Conservation (phyloP, 2,888 invertebrate genomes). For the Brenthis ino region DNA sequence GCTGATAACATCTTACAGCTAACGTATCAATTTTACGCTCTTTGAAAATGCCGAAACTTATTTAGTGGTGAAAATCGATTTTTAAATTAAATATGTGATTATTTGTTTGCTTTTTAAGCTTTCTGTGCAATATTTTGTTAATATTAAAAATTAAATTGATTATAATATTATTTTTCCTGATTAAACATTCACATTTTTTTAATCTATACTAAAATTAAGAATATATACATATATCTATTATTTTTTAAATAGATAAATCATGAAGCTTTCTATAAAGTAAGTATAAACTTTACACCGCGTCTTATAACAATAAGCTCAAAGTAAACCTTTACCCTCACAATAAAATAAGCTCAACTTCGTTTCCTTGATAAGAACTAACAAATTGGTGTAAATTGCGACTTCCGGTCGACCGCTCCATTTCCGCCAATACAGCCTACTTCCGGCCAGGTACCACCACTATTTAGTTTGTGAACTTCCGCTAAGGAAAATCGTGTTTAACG, state of each 20-base stretch:
- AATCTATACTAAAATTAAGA: no score
- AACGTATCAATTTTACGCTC: slow-evolving; percentile 20
- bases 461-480: slow-evolving; percentile 54
- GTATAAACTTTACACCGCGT: no score
- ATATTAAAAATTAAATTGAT: background rate
- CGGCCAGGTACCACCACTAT: slow-evolving; percentile 71
- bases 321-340: slow-evolving; percentile 19
- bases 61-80: slow-evolving; percentile 6
- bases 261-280: no score
- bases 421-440: slow-evolving; percentile 68
- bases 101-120: background rate
- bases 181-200: no score
- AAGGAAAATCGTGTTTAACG: slow-evolving; percentile 37
- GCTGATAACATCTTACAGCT: slow-evolving; percentile 28
- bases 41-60: slow-evolving; percentile 8
- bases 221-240: no score
- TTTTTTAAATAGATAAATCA: no score
- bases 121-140: background rate
- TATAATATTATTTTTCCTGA: no score
- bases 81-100: background rate
- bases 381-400: slow-evolving; percentile 67
- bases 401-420: slow-evolving; percentile 71
- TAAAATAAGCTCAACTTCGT: slow-evolving; percentile 44
- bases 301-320: background rate
- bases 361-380: slow-evolving; percentile 53